Conservation (phyloP, 2,113 vertebrate genomes). For the Actenoides lindsayi region DNA sequence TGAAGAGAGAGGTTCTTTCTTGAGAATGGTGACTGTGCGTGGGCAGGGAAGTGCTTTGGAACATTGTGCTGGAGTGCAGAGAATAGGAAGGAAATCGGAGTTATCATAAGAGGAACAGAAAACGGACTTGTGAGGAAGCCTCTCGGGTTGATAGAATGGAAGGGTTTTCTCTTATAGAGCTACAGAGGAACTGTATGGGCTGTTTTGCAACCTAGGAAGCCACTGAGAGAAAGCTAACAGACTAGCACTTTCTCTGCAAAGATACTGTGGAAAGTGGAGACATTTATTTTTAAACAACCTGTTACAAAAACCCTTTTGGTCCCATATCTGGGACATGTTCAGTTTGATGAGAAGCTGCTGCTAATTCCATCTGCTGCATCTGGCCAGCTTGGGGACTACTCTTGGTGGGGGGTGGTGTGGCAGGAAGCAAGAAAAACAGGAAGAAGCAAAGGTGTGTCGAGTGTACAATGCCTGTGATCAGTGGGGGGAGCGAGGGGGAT, state of each 20-base stretch:
- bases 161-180: background rate
- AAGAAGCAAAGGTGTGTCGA: background rate
- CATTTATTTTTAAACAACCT: background rate
- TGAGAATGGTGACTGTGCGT: background rate
- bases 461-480: background rate
- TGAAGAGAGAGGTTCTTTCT: background rate
- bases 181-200: background rate
- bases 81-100: background rate
- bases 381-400: background rate
- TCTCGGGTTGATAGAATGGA: background rate
- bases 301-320: background rate
- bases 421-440: background rate
- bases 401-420: no score
- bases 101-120: slow-evolving; percentile 24
- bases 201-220: slow-evolving; percentile 10
- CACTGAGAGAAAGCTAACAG: background rate
- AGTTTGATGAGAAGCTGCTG: background rate
- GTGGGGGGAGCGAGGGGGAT: fast-evolving
- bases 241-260: slow-evolving; percentile 15
- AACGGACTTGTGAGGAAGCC: background rate
- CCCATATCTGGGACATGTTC: background rate
- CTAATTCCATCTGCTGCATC: background rate
- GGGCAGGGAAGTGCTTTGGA: background rate
- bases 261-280: background rate
- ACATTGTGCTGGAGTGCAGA: fast-evolving